A percentile compares a stretch with the other conserved stretches of the same genome.
These are phyloP conservation scores for Drosophila borborema DNA, from an alignment of 2,888 invertebrate species.

Conservation along the genomic window DNA sequence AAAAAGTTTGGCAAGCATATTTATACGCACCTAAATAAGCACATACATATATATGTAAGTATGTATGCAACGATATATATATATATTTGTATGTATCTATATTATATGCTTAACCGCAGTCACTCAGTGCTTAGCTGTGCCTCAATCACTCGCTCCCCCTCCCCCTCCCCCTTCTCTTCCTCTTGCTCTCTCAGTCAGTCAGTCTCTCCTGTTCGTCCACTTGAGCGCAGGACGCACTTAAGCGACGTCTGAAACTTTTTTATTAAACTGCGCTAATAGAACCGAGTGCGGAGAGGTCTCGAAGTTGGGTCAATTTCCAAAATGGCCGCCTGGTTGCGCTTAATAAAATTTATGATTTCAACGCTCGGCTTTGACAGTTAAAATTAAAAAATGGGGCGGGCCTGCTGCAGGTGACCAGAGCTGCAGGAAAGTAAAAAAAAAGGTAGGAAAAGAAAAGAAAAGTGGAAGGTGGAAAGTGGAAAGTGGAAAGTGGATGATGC, in stretches of 20 bases:
- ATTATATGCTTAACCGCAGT: slow-evolving; percentile 61
- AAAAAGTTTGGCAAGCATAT: slow-evolving; percentile 72
- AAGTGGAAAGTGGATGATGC: slow-evolving; percentile 59
- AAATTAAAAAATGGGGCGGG: slow-evolving; percentile 78
- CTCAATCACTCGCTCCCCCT: neutral
- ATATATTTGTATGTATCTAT: slow-evolving; percentile 20
- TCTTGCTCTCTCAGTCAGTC: neutral
- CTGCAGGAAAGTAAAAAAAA: slow-evolving; percentile 15
- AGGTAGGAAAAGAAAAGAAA: neutral
- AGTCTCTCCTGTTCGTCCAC: slow-evolving; percentile 8
- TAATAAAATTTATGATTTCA: slow-evolving; percentile 82
- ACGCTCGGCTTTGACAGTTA: slow-evolving; percentile 80
- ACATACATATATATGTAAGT: slow-evolving; percentile 22
- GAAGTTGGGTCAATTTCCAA: slow-evolving; percentile 73
- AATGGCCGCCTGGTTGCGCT: slow-evolving; percentile 82
- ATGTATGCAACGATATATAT: slow-evolving; percentile 17
- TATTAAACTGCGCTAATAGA: slow-evolving; percentile 79
- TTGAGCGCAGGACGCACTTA: slow-evolving; percentile 56
- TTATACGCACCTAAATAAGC: slow-evolving; percentile 44
- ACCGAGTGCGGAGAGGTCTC: slow-evolving; percentile 46
- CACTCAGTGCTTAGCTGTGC: slow-evolving; percentile 13
- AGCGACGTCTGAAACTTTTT: slow-evolving; percentile 74
- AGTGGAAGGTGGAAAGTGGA: slow-evolving; percentile 40
- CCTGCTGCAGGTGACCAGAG: slow-evolving; percentile 19
- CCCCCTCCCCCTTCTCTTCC: neutral